Evolutionary conservation across 2,888 invertebrate species (phyloP).

Genomic region (Ferrisia virgata): DNA sequence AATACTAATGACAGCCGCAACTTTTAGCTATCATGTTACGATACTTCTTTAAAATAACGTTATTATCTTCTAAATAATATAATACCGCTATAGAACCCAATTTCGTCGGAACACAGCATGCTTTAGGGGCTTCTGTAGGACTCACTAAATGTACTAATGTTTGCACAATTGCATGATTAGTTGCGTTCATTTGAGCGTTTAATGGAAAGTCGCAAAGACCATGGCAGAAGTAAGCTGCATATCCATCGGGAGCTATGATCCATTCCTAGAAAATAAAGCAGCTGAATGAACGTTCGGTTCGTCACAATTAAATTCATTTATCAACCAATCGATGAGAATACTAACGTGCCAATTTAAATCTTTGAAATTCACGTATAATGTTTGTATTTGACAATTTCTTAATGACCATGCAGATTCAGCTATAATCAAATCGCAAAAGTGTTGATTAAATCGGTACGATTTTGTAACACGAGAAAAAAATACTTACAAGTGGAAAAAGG

Average conservation of each 20-base stretch:
- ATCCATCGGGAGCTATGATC: slow-evolving; percentile 95
- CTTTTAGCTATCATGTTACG: slow-evolving; percentile 98
- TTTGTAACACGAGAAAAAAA: too few relatives aligned
- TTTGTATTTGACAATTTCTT: slow-evolving; percentile 82
- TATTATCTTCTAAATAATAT: slow-evolving; percentile 89
- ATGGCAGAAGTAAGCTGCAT: slow-evolving; percentile 93
- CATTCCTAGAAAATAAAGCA: slow-evolving; percentile 66
- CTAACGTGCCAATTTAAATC: slow-evolving; percentile 83
- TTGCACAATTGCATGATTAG: slow-evolving; percentile 98
- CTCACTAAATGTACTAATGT: slow-evolving; percentile 91
- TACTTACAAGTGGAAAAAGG: slow-evolving; percentile 48
- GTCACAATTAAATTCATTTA: too few relatives aligned
- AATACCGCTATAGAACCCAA: slow-evolving; percentile 93
- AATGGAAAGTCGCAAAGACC: slow-evolving; percentile 94
- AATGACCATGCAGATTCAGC: slow-evolving; percentile 52
- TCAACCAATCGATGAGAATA: neutral
- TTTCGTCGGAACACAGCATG: slow-evolving; percentile 96
- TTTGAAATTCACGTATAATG: slow-evolving; percentile 87
- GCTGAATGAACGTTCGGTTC: too few relatives aligned
- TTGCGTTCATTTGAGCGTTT: slow-evolving; percentile 90
- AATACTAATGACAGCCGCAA: slow-evolving; percentile 85
- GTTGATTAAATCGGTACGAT: neutral
- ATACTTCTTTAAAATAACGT: slow-evolving; percentile 96
- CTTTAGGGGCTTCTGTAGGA: slow-evolving; percentile 85
- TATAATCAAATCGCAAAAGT: neutral